These are phyloP conservation scores for Parnassius orleans DNA, from an alignment of 2,888 invertebrate species.

Conservation along the genomic window DNA sequence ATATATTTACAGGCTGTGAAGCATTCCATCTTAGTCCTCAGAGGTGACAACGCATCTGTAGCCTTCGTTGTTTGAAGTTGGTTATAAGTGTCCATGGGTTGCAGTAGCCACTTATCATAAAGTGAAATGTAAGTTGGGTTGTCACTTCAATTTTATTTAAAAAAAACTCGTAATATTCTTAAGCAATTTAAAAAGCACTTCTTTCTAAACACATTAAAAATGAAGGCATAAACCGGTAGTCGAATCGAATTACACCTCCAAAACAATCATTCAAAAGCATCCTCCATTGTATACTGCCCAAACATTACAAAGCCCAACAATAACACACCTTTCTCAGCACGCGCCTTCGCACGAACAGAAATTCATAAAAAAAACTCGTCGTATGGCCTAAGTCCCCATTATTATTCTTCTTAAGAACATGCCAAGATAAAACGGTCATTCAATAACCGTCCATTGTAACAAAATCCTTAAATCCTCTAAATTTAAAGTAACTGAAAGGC, in stretches of 20 bases:
- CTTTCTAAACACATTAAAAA: neutral
- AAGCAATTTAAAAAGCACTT: neutral
- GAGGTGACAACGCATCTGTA: too few relatives aligned
- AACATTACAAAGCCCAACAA: slow-evolving; percentile 42
- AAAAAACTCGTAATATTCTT: too few relatives aligned
- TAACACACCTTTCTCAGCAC: slow-evolving; percentile 37
- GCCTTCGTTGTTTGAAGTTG: too few relatives aligned
- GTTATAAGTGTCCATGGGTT: too few relatives aligned
- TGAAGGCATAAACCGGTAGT: slow-evolving; percentile 26
- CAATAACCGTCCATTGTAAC: slow-evolving; percentile 3
- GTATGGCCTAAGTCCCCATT: slow-evolving; percentile 13
- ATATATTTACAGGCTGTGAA: too few relatives aligned
- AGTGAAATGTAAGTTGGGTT: too few relatives aligned
- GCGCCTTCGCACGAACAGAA: slow-evolving; percentile 38
- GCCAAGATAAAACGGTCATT: slow-evolving; percentile 24
- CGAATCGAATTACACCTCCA: slow-evolving; percentile 26
- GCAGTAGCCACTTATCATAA: too few relatives aligned
- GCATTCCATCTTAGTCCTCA: too few relatives aligned
- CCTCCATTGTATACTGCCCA: slow-evolving; percentile 36
- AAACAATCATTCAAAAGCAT: slow-evolving; percentile 29
- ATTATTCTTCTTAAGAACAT: slow-evolving; percentile 14
- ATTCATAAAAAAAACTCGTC: slow-evolving; percentile 16
- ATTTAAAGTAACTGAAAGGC: slow-evolving; percentile 1
- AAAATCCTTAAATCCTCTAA: neutral
- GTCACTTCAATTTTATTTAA: too few relatives aligned